These are phyloP conservation scores for Archaeoteleia sp. DNA, from an alignment of 2,888 invertebrate genomes.

Conservation along the genomic window DNA sequence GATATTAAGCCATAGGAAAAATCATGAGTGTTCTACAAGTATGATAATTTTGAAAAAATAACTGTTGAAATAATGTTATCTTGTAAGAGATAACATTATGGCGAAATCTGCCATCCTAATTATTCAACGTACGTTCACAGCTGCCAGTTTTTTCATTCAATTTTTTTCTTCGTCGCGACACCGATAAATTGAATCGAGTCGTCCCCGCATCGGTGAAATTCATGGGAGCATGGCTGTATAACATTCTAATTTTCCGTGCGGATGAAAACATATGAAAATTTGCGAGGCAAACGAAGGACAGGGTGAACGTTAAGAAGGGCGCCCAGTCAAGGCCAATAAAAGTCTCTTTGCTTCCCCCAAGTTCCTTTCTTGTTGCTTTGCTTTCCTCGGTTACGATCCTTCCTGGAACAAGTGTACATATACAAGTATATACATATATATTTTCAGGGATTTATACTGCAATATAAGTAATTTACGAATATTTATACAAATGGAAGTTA, in stretches of 20 bases:
- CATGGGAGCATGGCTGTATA: conserved; percentile 56
- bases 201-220: conserved; percentile 43
- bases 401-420: conserved; percentile 53
- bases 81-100: too few species aligned
- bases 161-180: conserved; percentile 26
- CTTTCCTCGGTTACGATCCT: conserved; percentile 51
- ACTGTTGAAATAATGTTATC: too few species aligned
- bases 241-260: conserved; percentile 74
- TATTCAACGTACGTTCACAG: too few species aligned
- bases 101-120: too few species aligned
- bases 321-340: conserved; percentile 73
- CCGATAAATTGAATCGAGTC: conserved; percentile 49
- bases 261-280: conserved; percentile 74
- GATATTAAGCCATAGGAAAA: too few species aligned
- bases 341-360: conserved; percentile 64
- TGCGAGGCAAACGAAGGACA: conserved; percentile 70
- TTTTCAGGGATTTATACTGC: too few species aligned
- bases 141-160: too few species aligned
- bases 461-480: conserved; percentile 30
- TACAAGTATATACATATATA: too few species aligned
- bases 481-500: conserved; percentile 22
- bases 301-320: conserved; percentile 65
- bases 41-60: too few species aligned
- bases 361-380: conserved; percentile 54
- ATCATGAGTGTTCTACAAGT: too few species aligned